Percentiles rank a stretch among this genome's conserved stretches.
phyloP scores from a whole-genome alignment of 1,140 invertebrate species.

The Caenorhabditis elegans region WBcel235 BX284605.5:1231501-1232000 shows the following conservation, averaged over 20 bases:
- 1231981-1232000: not conserved
- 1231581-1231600: no score
- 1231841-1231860: not conserved
- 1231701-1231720: slow-evolving; percentile 1
- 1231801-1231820: not conserved
- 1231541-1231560: no score
- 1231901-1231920: not conserved
- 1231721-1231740: slow-evolving; percentile 32
- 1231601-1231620: no score
- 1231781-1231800: not conserved
- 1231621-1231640: no score
- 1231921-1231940: not conserved
- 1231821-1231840: not conserved
- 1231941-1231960: not conserved
- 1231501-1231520: no score
- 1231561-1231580: no score
- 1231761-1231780: not conserved
- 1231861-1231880: slow-evolving; percentile 20
- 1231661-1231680: no score
- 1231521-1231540: no score
- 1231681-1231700: not conserved
- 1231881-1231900: not conserved
- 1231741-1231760: not conserved
- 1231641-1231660: no score
- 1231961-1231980: not conserved